phyloP scores from a whole-genome alignment of 2,797 vertebrate genomes.

The Trematomus bernacchii region DNA sequence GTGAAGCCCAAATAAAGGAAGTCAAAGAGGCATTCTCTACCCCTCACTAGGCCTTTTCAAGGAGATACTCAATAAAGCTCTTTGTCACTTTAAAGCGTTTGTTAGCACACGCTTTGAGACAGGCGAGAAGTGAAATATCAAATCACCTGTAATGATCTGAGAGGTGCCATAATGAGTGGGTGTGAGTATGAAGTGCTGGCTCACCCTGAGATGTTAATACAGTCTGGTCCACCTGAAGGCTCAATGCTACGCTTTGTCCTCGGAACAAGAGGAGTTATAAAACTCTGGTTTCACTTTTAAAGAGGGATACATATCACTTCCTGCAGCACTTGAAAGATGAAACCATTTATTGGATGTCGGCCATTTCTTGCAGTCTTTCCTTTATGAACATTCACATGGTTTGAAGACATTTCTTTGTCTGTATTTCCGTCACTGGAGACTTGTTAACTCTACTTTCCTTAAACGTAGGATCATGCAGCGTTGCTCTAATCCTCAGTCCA shows the following conservation, averaged over 20 bases:
- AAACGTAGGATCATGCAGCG: slow-evolving; percentile 37
- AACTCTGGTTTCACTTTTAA: slow-evolving; percentile 57
- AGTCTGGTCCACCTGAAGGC: slow-evolving; percentile 46
- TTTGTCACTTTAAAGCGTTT: slow-evolving; percentile 46
- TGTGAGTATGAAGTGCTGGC: slow-evolving; percentile 52
- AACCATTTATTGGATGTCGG: slow-evolving; percentile 40
- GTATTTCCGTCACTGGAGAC: slow-evolving; percentile 25
- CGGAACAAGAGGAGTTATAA: slow-evolving; percentile 46
- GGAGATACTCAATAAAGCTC: slow-evolving; percentile 57
- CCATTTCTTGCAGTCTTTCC: slow-evolving; percentile 19
- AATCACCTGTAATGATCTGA: slow-evolving; percentile 66
- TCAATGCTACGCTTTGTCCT: slow-evolving; percentile 63
- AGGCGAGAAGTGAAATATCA: slow-evolving; percentile 62
- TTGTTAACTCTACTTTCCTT: slow-evolving; percentile 33
- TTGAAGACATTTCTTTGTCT: slow-evolving; percentile 4
- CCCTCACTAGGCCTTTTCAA: slow-evolving; percentile 63
- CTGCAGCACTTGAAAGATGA: slow-evolving; percentile 39
- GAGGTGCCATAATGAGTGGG: slow-evolving; percentile 66
- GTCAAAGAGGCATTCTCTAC: slow-evolving; percentile 61
- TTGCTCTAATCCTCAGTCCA: slow-evolving; percentile 23
- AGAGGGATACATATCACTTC: slow-evolving; percentile 47
- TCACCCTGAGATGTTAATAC: slow-evolving; percentile 58
- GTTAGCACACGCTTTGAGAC: slow-evolving; percentile 55
- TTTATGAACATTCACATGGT: slow-evolving; percentile 15
- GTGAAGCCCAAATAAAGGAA: slow-evolving; percentile 50